A percentile compares a stretch with the other conserved stretches of the same genome.
Conservation (phyloP, 1,140 invertebrate genomes). For the Andricus grossulariae region DNA sequence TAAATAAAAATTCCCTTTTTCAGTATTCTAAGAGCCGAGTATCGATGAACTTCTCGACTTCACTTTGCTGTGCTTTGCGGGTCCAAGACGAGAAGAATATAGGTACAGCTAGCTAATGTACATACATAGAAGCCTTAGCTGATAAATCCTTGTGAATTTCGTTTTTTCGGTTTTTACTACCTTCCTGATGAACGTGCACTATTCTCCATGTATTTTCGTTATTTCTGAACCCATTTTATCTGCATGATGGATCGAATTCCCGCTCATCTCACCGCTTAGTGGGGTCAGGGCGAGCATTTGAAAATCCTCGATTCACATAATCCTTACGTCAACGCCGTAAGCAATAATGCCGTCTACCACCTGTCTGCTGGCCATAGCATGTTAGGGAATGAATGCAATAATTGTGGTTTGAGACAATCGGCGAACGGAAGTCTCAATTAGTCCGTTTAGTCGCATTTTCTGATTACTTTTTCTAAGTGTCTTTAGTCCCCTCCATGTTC, state of each 20-base stretch:
- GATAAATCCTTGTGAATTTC: constrained; percentile 27
- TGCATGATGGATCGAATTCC: constrained; percentile 27
- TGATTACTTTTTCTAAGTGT: neutral
- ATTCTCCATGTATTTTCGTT: constrained; percentile 11
- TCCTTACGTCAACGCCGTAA: constrained; percentile 5
- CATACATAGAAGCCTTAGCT: constrained; percentile 18
- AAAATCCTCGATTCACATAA: constrained; percentile 28
- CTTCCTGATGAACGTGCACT: constrained; percentile 21
- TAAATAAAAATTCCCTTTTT: constrained; percentile 13
- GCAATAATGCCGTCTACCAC: constrained; percentile 24
- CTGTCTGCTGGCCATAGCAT: constrained; percentile 23
- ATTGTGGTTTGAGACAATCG: constrained; percentile 12
- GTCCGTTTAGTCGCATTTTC: constrained; percentile 7
- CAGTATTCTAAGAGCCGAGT: constrained; percentile 18
- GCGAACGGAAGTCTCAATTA: neutral
- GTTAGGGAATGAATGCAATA: constrained; percentile 18
- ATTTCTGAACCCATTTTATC: neutral
- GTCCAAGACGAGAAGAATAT: constrained; percentile 12
- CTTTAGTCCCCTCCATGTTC: neutral
- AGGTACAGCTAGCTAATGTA: constrained; percentile 23
- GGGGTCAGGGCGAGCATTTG: constrained; percentile 13
- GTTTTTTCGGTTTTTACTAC: constrained; percentile 28
- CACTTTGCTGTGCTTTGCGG: constrained; percentile 6
- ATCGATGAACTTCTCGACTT: constrained; percentile 18
- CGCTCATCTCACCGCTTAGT: constrained; percentile 19